phyloP scores from a whole-genome alignment of 2,888 invertebrate species.

The Danaus chrysippus region DNA sequence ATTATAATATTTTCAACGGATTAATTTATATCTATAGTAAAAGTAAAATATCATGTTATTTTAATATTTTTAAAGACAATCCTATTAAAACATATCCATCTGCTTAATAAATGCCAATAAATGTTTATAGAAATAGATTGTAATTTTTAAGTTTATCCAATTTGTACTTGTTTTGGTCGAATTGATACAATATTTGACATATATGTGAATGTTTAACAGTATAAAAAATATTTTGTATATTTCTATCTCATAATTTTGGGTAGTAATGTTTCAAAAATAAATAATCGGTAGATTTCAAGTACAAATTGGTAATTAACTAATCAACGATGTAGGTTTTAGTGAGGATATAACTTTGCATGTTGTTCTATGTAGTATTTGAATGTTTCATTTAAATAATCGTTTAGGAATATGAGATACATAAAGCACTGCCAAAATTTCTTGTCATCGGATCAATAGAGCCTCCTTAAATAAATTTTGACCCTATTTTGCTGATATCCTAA shows the following conservation, averaged over 20 bases:
- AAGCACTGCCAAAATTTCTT: conserved; percentile 5
- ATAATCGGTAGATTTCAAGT: no score
- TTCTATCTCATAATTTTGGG: not conserved
- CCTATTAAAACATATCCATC: not conserved
- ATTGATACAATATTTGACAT: not conserved
- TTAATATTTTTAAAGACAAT: not conserved
- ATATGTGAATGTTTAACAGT: not conserved
- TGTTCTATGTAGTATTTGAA: no score
- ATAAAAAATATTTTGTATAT: conserved; percentile 1
- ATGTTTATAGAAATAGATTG: not conserved
- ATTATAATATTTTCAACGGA: no score
- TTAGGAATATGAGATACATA: no score
- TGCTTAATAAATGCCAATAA: not conserved
- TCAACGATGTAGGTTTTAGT: no score
- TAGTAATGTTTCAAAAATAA: no score
- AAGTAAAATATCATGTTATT: not conserved
- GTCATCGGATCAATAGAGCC: not conserved
- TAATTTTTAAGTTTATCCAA: not conserved
- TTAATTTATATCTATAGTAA: not conserved
- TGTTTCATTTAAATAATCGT: no score
- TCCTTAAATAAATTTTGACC: not conserved
- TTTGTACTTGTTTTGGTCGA: not conserved
- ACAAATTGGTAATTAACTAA: no score
- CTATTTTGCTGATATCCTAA: not conserved
- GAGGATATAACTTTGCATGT: no score